A percentile compares a stretch with the other conserved stretches of the same genome.
Evolutionary conservation across 2,113 vertebrate species (phyloP).

Genomic region (Ictidomys tridecemlineatus): DNA sequence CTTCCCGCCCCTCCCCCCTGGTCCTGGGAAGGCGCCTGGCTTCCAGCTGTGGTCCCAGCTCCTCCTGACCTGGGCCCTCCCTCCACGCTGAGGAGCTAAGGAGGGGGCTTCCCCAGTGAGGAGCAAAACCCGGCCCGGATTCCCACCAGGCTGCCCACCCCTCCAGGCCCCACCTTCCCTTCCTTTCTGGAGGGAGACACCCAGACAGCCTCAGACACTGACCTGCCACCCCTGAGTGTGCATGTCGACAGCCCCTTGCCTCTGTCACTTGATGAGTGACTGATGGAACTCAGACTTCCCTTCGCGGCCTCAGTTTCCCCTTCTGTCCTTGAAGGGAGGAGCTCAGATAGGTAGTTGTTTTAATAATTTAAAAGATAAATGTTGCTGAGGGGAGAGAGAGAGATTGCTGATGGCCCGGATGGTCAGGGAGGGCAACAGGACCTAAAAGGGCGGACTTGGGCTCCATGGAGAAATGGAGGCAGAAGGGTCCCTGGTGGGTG

Average conservation of each 20-base stretch:
- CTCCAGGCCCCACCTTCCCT: neutral
- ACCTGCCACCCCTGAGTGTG: too few relatives aligned
- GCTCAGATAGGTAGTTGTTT: neutral
- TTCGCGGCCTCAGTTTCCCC: slow-evolving; percentile 51
- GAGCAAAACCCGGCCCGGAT: slow-evolving; percentile 89
- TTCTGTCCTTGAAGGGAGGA: neutral
- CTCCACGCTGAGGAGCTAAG: slow-evolving; percentile 60
- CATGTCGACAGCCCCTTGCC: neutral
- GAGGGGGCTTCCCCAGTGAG: slow-evolving; percentile 81
- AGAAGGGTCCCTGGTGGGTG: neutral
- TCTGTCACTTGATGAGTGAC: neutral
- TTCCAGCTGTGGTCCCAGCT: slow-evolving; percentile 87
- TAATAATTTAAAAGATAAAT: neutral
- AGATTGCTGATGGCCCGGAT: neutral
- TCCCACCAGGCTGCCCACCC: neutral
- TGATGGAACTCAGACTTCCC: neutral
- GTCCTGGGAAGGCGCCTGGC: slow-evolving; percentile 75
- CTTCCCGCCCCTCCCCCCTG: neutral
- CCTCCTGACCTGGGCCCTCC: slow-evolving; percentile 84
- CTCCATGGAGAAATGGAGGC: rapidly evolving
- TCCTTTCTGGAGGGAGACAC: neutral
- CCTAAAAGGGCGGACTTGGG: neutral
- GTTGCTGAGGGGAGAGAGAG: neutral
- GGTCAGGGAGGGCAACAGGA: neutral
- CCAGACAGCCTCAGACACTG: neutral